A percentile compares a stretch with the other conserved stretches of the same genome.
These are phyloP conservation scores for Zaprionus obscuricornis DNA, from an alignment of 2,888 invertebrate species.

Conservation along the genomic window DNA sequence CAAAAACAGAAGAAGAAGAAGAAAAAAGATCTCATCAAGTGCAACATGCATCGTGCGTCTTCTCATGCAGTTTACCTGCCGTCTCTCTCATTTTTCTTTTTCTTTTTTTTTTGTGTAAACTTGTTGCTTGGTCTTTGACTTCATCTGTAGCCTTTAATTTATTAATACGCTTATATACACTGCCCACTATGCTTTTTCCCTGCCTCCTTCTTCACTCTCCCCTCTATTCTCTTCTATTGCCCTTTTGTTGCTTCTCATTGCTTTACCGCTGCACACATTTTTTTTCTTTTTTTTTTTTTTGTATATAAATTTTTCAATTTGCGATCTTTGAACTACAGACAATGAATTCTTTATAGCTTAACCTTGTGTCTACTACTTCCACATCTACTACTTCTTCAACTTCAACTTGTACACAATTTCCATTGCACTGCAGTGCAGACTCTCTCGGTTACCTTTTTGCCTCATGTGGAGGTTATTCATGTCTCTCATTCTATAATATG, in stretches of 20 bases:
- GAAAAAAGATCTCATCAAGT: constrained; percentile 77
- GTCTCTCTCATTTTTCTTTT: not conserved
- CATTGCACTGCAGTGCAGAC: constrained; percentile 9
- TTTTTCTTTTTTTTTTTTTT: no score
- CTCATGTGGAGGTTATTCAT: no score
- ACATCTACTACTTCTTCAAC: constrained; percentile 20
- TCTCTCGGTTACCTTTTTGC: constrained; percentile 20
- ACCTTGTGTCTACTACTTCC: constrained; percentile 64
- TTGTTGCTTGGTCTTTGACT: constrained; percentile 64
- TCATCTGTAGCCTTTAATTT: constrained; percentile 77
- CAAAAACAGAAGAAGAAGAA: constrained; percentile 13
- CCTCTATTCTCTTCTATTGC: constrained; percentile 7
- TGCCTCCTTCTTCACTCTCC: not conserved
- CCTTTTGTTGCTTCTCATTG: no score
- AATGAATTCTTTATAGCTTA: constrained; percentile 79
- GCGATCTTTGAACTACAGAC: constrained; percentile 75
- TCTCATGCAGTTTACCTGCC: not conserved
- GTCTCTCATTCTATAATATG: no score
- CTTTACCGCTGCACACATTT: constrained; percentile 9
- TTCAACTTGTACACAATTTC: not conserved
- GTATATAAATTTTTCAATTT: constrained; percentile 74
- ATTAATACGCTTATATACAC: constrained; percentile 75
- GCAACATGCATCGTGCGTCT: constrained; percentile 67
- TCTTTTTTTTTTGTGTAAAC: constrained; percentile 62
- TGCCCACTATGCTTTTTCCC: constrained; percentile 48